Percentiles rank a stretch among this genome's conserved stretches.
phyloP scores from a whole-genome alignment of 2,888 invertebrate genomes.

The Eilema sororculum region DNA sequence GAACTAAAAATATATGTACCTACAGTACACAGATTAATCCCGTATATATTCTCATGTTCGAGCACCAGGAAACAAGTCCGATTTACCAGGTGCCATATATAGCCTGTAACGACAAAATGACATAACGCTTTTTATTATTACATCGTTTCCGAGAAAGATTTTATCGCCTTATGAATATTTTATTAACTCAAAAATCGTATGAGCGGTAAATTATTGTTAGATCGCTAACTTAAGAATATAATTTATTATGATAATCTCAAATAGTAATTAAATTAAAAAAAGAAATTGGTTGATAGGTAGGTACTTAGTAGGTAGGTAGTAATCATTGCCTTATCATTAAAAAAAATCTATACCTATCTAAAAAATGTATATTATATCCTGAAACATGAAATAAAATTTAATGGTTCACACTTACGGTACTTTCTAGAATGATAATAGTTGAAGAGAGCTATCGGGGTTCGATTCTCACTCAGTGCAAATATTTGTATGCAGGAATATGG shows the following conservation, averaged over 20 bases:
- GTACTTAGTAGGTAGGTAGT: not conserved
- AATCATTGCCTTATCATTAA: no score
- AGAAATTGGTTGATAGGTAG: not conserved
- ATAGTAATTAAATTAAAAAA: constrained; percentile 22
- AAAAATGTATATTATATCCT: no score
- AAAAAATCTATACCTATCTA: no score
- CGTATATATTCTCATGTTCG: constrained; percentile 11
- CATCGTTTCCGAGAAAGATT: constrained; percentile 64
- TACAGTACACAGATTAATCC: not conserved
- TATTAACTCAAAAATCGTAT: constrained; percentile 59
- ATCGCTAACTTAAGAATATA: constrained; percentile 39
- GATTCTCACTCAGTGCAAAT: no score
- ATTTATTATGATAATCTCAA: constrained; percentile 42
- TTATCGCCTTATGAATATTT: constrained; percentile 72
- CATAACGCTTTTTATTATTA: constrained; percentile 54
- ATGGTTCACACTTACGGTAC: no score
- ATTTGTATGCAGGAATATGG: no score
- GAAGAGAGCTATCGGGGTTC: no score
- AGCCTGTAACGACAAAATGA: constrained; percentile 52
- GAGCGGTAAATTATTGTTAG: constrained; percentile 59
- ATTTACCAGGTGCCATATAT: constrained; percentile 55
- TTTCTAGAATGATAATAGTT: no score
- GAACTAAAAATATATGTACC: no score
- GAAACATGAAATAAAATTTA: no score
- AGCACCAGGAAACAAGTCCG: constrained; percentile 40